Evolutionary conservation across 53 echinoderm and acorn worm genomes (phyloP), one percentile per base, ranked within the genome.

Genomic region (Actinopyga echinites): DNA sequence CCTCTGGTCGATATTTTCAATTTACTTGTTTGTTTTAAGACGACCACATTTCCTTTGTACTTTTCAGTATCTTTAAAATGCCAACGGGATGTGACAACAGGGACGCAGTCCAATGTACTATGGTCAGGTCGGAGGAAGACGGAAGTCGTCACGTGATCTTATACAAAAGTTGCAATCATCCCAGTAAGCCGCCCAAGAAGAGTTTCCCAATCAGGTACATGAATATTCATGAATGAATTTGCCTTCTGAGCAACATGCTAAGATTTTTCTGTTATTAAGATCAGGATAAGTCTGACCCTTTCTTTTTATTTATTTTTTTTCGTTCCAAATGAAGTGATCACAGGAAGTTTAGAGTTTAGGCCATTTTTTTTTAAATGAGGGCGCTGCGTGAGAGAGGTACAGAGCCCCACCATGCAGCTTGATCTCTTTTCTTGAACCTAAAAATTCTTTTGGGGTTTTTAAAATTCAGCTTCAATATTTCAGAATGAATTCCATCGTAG

Each of bases 161-260:
- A 17, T 95, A 93, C 87, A 95, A 95, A 88, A 89, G 89, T 83
- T 95, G 95, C 85, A 95, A 93, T 79, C 95, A 95, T 66, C 95
- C 95, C 23, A 95, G 85, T 89, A 95, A 95, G 88, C 95, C 95
- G 29, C 93, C 93, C 11, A 87, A 67, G 63, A 92, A 56, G 66
- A 90, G 88, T 64, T 91, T 90, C 26, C 87, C 91, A 54, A 91
- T 91, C 75, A 93, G 95, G 95, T 95, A 44, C 44, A 44, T 44
- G 44, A 11, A 11, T 44, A 44, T 44, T 5, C 8, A 44, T 44
- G 44, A 8, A 8, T 44, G 11, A 7, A 21, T 37, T 20, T 62
- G 63, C 19, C 63, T 8, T 4, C 12, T 79, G 23, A 21, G 29
- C 17, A 15, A 79, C 4, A 37, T 37, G 37, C 37, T 37, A 37